Base-by-base conservation (phyloP, 2,113 vertebrate genomes). In the Stigmatopora argus region DNA sequence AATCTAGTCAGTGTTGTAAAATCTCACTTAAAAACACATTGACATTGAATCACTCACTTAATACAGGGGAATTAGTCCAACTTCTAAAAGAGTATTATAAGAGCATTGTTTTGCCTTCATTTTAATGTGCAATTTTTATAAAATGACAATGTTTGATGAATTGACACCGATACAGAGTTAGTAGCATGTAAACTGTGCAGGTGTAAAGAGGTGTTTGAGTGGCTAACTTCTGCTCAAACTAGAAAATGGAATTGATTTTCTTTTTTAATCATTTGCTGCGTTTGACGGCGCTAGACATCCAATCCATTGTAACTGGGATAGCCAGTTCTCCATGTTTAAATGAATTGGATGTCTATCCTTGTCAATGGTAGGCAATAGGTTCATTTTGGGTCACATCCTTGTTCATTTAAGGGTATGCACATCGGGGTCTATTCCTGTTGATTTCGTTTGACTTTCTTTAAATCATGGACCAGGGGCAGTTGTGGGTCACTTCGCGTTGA, bases 191-290 rank as follows among this genome's bases (percentile, higher is more conserved):
- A 48, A 47, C 19, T 51, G 52, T 56, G 62, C 69, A 65, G 72
- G 74, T 67, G 71, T 65, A 61, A 69, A 68, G 44, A 34, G 19
- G 41, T 51, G 44, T 31, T 48, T 13, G 72, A 64, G 52, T 64
- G 13, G 15, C 11, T 14, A 55, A 35, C 60, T 78, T 69, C 77
- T 83, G 81, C 71, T 76, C 41, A 76, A 80, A 72, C 76, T 34
- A 74, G 68, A 62, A 62, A 31, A 62, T 60, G 35, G 52, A 48
- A 67, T 69, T 74, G 34, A 56, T 48, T 35, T 61, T 31, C 31
- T 53, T 44, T 63, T 31, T 31, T 31, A 31, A 31, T 31, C 26
- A 31, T 31, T 31, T 31, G 1, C 1, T 31, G 26, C 26, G 2
- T 31, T 31, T 31, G 26, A 31, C 26, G 26, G 26, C 26, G 3